These are phyloP conservation scores for Pollenia angustigena DNA, from an alignment of 2,888 invertebrate genomes.

Conservation along the genomic window DNA sequence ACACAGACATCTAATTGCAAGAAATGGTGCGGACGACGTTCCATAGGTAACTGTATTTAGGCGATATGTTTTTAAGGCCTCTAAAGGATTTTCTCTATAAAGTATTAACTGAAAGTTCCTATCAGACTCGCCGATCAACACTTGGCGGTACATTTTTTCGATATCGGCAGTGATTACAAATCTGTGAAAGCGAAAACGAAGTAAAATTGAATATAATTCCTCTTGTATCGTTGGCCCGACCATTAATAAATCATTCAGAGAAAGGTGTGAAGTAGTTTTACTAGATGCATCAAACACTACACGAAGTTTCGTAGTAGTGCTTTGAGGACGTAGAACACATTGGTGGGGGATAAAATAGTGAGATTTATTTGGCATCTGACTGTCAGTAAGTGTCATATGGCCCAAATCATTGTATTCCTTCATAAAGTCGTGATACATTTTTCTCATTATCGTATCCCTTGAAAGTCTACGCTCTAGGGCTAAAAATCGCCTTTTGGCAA, in stretches of 20 bases:
- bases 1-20: not conserved
- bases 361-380: too few relatives aligned
- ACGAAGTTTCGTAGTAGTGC: not conserved
- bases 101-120: not conserved
- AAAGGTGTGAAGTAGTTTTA: not conserved
- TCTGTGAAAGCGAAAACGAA: not conserved
- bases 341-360: too few relatives aligned
- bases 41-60: not conserved
- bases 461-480: too few relatives aligned
- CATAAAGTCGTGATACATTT: too few relatives aligned
- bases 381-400: too few relatives aligned
- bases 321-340: too few relatives aligned
- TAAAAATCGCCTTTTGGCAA: too few relatives aligned
- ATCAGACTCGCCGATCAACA: not conserved
- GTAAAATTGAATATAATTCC: not conserved
- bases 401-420: too few relatives aligned
- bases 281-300: not conserved
- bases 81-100: not conserved
- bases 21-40: not conserved
- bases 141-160: not conserved
- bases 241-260: not conserved
- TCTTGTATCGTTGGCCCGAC: not conserved
- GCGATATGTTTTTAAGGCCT: too few relatives aligned
- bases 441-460: too few relatives aligned
- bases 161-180: not conserved